Evolutionary conservation across 2,888 invertebrate genomes (phyloP), one percentile per base, ranked within the genome.

Genomic region (Cecidostiba fungosa): DNA sequence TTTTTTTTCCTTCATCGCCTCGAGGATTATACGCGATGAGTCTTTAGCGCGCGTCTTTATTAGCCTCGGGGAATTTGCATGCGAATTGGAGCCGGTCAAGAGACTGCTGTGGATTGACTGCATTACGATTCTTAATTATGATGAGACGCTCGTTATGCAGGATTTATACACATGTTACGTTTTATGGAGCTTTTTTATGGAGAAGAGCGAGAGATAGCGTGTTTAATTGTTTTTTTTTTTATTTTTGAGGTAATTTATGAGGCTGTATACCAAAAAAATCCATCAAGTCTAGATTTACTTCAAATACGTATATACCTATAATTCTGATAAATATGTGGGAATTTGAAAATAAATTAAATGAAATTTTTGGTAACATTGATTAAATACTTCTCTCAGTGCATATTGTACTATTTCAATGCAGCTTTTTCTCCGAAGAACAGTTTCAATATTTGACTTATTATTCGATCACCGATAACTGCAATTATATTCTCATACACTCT

Each of bases 71-170:
- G 74, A 79, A 84, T 84, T 84, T 74, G 66, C 84, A 84, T 74
- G 66, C 74, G 78, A 78, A 78, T 84, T 62, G 59, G 76, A 32
- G 14, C 14, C 16, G 59, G 78, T 43, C 84, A 84, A 50, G 66
- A 23, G 32, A 47, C 50, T 32, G 29, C 39, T 50, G 10, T 8
- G 43, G 23, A 32, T 32, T 73, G 36, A 72, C 59, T 77, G 29
- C 59, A 73, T 50, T 62, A 62, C 59, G 82, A 85, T 76, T 82
- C 78, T 82, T 85, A 74, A 82, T 85, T 82, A 76, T 62, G 76
- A 78, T 59, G 69, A 70, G 76, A 74, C 66, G 26, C 70, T 76
- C 70, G 77, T 86, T 84, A 80, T 66, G 36, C 19, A 19, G 39
- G 50, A 83, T 86, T 86, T 86, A 86, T 84, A 43, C 50, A 29